phyloP scores from a whole-genome alignment of 64 coral and sea anemone species.

The Pocillopora damicornis region DNA sequence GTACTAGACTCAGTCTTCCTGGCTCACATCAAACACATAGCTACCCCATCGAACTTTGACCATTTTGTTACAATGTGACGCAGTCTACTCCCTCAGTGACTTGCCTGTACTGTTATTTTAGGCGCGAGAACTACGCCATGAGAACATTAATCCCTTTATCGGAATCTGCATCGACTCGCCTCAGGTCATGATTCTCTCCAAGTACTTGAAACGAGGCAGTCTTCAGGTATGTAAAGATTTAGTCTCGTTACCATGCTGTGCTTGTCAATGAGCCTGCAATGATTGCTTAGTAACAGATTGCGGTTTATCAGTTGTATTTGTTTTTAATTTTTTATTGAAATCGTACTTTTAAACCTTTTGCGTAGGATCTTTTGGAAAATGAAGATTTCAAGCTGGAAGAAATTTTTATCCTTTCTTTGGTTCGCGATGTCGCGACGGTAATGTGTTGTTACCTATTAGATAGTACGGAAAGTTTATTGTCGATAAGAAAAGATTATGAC shows the following conservation, averaged over 20 bases:
- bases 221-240: conserved; percentile 41
- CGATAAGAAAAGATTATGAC: no score
- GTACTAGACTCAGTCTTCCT: no score
- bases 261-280: neutral
- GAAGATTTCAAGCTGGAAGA: conserved; percentile 86
- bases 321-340: neutral
- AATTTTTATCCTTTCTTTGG: conserved; percentile 75
- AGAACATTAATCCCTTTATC: conserved; percentile 86
- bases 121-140: conserved; percentile 80
- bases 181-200: conserved; percentile 78
- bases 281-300: neutral
- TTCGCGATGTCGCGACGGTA: conserved; percentile 88
- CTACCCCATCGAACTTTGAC: no score
- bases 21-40: no score
- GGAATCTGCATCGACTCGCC: conserved; percentile 84
- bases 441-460: neutral
- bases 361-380: conserved; percentile 70
- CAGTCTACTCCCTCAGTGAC: neutral
- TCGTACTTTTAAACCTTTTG: neutral
- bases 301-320: neutral
- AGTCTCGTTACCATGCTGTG: no score
- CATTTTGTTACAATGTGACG: no score
- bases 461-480: no score
- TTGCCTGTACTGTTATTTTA: conserved; percentile 5
- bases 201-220: conserved; percentile 83